These are phyloP conservation scores for Petroica traversi DNA, from an alignment of 2,113 vertebrate species.

Conservation along the genomic window DNA sequence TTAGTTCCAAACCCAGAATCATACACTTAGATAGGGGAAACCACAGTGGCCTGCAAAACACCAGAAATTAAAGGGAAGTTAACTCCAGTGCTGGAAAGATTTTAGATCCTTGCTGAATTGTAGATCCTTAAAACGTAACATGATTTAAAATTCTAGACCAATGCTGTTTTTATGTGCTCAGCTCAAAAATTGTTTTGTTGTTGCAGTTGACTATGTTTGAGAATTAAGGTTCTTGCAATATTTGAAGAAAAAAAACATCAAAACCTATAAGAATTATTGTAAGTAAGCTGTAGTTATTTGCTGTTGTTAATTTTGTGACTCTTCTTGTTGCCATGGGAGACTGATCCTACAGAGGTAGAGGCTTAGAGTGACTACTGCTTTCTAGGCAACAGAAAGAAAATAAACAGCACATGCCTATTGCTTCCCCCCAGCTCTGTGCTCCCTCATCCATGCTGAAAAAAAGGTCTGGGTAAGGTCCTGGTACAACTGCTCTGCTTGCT, in stretches of 20 bases:
- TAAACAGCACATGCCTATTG: fast-evolving
- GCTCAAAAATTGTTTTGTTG: neutral
- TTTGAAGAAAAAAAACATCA: neutral
- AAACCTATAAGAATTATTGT: neutral
- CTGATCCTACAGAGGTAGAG: neutral
- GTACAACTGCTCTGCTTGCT: fast-evolving
- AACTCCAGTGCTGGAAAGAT: neutral
- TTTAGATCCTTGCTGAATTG: neutral
- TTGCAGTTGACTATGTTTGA: neutral
- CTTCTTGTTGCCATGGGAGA: neutral
- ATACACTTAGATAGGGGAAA: neutral
- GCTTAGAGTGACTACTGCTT: neutral
- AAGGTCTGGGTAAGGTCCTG: neutral
- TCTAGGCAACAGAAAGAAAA: neutral
- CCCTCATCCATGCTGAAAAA: neutral
- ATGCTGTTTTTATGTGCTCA: fast-evolving
- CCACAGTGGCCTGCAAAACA: neutral
- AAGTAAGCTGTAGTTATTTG: neutral
- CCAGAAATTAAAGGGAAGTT: neutral
- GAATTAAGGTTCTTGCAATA: neutral
- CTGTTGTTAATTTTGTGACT: neutral
- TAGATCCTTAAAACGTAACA: neutral
- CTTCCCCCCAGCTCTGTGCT: neutral
- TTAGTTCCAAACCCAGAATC: neutral
- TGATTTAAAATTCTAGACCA: neutral